Evolutionary conservation across 2,888 invertebrate genomes (phyloP).

Genomic region (Eristalinus aeneus): DNA sequence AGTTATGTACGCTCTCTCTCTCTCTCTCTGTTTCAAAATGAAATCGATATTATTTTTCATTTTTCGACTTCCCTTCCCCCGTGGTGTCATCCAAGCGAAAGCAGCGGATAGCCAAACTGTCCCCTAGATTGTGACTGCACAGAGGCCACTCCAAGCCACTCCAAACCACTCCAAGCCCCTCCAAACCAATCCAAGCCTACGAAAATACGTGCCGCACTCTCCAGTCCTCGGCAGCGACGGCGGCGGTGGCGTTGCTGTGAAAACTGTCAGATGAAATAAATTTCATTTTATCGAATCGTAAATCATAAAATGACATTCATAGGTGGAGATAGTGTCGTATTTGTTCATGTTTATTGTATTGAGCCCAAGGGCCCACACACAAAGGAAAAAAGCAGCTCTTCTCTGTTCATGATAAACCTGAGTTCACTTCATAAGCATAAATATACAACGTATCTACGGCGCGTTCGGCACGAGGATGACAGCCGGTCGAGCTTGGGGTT

Average conservation of each 20-base stretch:
- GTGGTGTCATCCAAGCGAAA: background rate
- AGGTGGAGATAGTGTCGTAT: constrained; percentile 71
- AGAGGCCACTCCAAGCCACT: background rate
- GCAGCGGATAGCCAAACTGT: background rate
- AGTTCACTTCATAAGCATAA: constrained; percentile 67
- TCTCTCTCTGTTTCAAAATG: constrained; percentile 9
- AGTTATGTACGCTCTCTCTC: background rate
- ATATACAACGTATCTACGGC: constrained; percentile 5
- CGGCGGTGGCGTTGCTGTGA: constrained; percentile 33
- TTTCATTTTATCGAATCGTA: constrained; percentile 71
- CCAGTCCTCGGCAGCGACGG: background rate
- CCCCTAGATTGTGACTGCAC: background rate
- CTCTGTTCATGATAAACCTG: constrained; percentile 60
- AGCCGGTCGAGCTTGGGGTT: constrained; percentile 15
- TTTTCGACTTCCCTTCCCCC: constrained; percentile 14
- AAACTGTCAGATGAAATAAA: constrained; percentile 70
- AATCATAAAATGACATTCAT: constrained; percentile 71
- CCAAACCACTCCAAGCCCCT: background rate
- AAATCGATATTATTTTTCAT: constrained; percentile 57
- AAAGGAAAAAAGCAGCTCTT: constrained; percentile 2
- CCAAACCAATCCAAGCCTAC: background rate
- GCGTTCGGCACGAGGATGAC: constrained; percentile 17
- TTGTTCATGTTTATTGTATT: constrained; percentile 71
- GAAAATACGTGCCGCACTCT: background rate
- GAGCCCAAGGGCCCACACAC: constrained; percentile 59